A percentile compares a stretch with the other conserved stretches of the same genome.
These are phyloP conservation scores for Bradypus variegatus DNA, from an alignment of 2,797 vertebrate species.

Conservation along the genomic window DNA sequence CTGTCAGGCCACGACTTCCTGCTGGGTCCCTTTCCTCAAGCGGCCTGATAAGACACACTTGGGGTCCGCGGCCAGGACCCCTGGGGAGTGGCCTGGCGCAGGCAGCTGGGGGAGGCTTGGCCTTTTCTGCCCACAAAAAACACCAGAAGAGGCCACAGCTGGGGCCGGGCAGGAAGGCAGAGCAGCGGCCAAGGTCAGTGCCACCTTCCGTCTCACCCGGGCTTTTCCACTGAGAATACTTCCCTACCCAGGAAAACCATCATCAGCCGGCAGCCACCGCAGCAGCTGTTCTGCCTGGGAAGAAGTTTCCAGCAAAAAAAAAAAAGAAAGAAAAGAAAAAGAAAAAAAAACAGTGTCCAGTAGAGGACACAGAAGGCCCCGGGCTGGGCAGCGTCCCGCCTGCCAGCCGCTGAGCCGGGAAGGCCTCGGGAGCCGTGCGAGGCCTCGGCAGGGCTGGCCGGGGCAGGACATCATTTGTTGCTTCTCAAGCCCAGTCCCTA, in stretches of 20 bases:
- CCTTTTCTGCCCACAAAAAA: not conserved
- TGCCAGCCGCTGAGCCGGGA: conserved; percentile 8
- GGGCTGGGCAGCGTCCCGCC: not conserved
- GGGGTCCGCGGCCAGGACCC: not conserved
- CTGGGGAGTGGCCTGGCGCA: not conserved
- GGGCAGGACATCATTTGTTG: conserved; percentile 73
- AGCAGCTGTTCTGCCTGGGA: not conserved
- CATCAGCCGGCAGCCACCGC: not conserved
- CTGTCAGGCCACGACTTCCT: not conserved
- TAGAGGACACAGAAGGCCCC: not conserved
- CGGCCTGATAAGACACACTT: not conserved
- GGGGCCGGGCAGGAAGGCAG: not conserved
- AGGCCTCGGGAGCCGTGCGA: conserved; percentile 35
- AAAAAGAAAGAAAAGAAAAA: not conserved
- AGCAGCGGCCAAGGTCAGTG: not conserved
- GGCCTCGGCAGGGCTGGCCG: conserved; percentile 52
- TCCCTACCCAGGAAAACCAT: not conserved
- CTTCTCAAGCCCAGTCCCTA: conserved; percentile 66
- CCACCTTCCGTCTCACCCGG: not conserved
- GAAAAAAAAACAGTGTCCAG: not conserved
- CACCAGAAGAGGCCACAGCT: not conserved
- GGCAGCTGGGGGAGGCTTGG: not conserved
- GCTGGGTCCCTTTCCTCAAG: not conserved
- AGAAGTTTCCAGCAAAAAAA: not conserved
- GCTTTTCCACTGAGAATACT: not conserved